Evolutionary conservation across 1,140 invertebrate species (phyloP).

Genomic region (Calosoma granatense): DNA sequence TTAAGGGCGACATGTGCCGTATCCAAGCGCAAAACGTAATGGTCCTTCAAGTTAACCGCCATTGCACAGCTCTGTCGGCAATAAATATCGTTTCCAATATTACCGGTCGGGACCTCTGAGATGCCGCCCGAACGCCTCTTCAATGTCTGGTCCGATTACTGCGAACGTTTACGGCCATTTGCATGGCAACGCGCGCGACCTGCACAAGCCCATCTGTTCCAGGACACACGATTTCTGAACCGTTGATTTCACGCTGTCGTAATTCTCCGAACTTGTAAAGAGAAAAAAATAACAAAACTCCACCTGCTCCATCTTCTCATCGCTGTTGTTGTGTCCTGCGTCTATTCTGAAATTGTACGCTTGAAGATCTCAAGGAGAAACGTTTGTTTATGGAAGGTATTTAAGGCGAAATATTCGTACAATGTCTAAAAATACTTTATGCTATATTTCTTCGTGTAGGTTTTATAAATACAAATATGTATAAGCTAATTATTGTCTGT

Average conservation of each 20-base stretch:
- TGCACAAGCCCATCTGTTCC: not conserved
- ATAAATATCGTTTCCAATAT: slow-evolving; percentile 5
- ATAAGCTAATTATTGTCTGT: too few species aligned
- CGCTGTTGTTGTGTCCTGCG: too few species aligned
- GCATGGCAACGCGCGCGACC: not conserved
- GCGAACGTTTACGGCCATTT: slow-evolving; percentile 3
- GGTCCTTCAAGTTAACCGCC: not conserved
- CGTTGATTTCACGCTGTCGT: not conserved
- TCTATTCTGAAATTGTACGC: too few species aligned
- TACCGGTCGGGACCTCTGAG: not conserved
- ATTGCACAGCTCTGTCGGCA: not conserved
- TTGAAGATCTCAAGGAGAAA: too few species aligned
- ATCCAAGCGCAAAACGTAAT: not conserved
- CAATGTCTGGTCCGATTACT: slow-evolving; percentile 1
- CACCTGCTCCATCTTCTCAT: too few species aligned
- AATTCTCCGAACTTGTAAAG: too few species aligned
- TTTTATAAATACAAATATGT: too few species aligned
- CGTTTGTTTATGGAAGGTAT: too few species aligned
- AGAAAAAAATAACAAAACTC: too few species aligned
- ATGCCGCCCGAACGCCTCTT: not conserved
- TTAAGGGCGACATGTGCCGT: not conserved
- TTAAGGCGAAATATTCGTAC: too few species aligned
- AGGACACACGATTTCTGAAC: not conserved
- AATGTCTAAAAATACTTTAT: too few species aligned
- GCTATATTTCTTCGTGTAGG: too few species aligned